These are phyloP conservation scores for Drosophila falleni DNA, from an alignment of 2,888 invertebrate species.

Conservation along the genomic window DNA sequence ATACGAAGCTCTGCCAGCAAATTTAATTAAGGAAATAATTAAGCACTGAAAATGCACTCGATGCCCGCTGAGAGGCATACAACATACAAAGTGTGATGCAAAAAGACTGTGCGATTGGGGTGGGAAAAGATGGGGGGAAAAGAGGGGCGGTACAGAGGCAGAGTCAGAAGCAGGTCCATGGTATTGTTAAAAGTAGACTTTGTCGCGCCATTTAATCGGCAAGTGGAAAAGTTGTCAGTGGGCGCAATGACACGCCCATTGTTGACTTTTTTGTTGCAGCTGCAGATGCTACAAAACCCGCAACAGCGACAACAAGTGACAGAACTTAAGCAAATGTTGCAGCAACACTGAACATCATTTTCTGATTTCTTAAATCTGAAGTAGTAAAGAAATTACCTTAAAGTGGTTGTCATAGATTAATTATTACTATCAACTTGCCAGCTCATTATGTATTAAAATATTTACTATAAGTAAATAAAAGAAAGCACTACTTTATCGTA, in stretches of 20 bases:
- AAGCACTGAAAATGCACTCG: slow-evolving; percentile 75
- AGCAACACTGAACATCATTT: not conserved
- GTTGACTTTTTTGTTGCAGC: slow-evolving; percentile 11
- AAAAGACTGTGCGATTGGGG: not conserved
- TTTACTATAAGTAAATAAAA: too few relatives aligned
- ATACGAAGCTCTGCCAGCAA: slow-evolving; percentile 39
- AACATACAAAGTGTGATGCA: slow-evolving; percentile 22
- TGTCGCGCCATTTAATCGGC: slow-evolving; percentile 53
- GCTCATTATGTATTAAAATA: too few relatives aligned
- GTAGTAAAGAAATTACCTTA: not conserved
- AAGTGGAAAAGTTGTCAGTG: slow-evolving; percentile 43
- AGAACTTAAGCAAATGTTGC: not conserved
- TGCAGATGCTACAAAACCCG: slow-evolving; percentile 3
- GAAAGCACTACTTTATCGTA: too few relatives aligned
- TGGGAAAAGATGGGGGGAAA: too few relatives aligned
- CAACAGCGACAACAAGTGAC: slow-evolving; percentile 15
- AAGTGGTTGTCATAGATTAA: not conserved
- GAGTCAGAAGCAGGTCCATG: not conserved
- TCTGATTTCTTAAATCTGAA: not conserved
- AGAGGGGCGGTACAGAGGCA: not conserved
- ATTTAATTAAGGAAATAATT: slow-evolving; percentile 83
- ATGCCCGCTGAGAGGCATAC: slow-evolving; percentile 43
- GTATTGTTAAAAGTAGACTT: slow-evolving; percentile 31
- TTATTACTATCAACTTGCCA: too few relatives aligned
- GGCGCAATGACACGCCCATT: slow-evolving; percentile 14